phyloP scores from a whole-genome alignment of 2,888 invertebrate genomes.

The Hedya salicella region DNA sequence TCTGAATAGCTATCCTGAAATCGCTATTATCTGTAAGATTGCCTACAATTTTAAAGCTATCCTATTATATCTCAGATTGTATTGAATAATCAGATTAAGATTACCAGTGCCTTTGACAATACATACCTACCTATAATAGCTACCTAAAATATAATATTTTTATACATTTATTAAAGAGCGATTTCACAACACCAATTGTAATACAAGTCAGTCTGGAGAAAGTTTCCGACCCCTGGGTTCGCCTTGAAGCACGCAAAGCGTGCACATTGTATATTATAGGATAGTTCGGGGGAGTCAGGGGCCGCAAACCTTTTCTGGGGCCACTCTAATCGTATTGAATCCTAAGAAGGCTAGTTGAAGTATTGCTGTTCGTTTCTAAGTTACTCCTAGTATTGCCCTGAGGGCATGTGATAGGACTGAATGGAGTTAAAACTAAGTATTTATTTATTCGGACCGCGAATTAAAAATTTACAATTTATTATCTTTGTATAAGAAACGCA shows the following conservation, averaged over 20 bases:
- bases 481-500: slow-evolving; percentile 83
- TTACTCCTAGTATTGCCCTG: slow-evolving; percentile 70
- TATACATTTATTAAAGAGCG: slow-evolving; percentile 74
- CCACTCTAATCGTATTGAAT: slow-evolving; percentile 58
- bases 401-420: slow-evolving; percentile 78
- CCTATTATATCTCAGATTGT: slow-evolving; percentile 61
- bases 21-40: slow-evolving; percentile 63
- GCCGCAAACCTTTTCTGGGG: slow-evolving; percentile 52
- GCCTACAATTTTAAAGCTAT: slow-evolving; percentile 52
- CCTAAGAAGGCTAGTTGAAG: slow-evolving; percentile 70
- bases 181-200: slow-evolving; percentile 62
- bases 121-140: slow-evolving; percentile 81
- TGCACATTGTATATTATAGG: slow-evolving; percentile 35
- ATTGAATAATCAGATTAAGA: slow-evolving; percentile 67
- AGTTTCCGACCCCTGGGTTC: slow-evolving; percentile 20
- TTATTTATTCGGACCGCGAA: slow-evolving; percentile 82
- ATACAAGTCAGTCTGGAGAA: slow-evolving; percentile 47
- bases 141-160: slow-evolving; percentile 77
- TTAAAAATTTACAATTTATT: slow-evolving; percentile 84
- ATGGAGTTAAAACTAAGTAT: slow-evolving; percentile 74
- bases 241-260: slow-evolving; percentile 40
- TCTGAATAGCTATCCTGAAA: slow-evolving; percentile 63
- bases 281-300: slow-evolving; percentile 46
- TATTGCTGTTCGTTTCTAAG: slow-evolving; percentile 68
- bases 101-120: slow-evolving; percentile 84